Evolutionary conservation across 1,140 invertebrate genomes (phyloP).

Genomic region (Drosophila sp.): DNA sequence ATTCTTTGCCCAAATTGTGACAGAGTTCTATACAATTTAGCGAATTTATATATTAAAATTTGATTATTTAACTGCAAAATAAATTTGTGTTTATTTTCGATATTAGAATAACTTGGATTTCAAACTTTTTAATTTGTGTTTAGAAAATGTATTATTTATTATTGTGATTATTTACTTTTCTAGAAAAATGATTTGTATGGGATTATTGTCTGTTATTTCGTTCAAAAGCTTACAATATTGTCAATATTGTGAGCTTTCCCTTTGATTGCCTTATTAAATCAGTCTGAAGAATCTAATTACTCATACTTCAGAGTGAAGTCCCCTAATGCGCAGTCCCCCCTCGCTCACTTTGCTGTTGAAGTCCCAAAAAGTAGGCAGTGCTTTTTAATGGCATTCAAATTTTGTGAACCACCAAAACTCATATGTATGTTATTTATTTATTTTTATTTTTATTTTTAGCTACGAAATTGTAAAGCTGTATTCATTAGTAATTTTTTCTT

Average conservation of each 20-base stretch:
- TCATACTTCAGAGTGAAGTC: neutral
- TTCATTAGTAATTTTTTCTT: conserved; percentile 36
- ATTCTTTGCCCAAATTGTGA: conserved; percentile 2
- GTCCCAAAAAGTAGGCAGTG: conserved; percentile 42
- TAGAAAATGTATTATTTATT: too few species aligned
- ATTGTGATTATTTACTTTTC: too few species aligned
- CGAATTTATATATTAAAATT: neutral
- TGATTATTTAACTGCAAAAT: too few species aligned
- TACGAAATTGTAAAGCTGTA: conserved; percentile 40
- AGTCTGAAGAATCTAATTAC: neutral
- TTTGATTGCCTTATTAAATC: neutral
- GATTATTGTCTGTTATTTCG: neutral
- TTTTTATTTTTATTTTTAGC: conserved; percentile 28
- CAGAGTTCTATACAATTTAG: conserved; percentile 1
- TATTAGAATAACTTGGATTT: too few species aligned
- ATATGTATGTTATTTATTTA: neutral
- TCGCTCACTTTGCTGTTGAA: neutral
- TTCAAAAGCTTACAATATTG: neutral
- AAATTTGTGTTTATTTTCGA: too few species aligned
- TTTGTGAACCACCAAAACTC: conserved; percentile 9
- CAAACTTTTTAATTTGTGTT: neutral
- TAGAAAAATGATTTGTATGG: too few species aligned
- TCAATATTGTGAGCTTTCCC: neutral
- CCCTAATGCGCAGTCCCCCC: conserved; percentile 8
- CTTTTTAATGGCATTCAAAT: conserved; percentile 47